These are phyloP conservation scores for Tetrax tetrax DNA, from an alignment of 2,113 vertebrate species.

Conservation along the genomic window DNA sequence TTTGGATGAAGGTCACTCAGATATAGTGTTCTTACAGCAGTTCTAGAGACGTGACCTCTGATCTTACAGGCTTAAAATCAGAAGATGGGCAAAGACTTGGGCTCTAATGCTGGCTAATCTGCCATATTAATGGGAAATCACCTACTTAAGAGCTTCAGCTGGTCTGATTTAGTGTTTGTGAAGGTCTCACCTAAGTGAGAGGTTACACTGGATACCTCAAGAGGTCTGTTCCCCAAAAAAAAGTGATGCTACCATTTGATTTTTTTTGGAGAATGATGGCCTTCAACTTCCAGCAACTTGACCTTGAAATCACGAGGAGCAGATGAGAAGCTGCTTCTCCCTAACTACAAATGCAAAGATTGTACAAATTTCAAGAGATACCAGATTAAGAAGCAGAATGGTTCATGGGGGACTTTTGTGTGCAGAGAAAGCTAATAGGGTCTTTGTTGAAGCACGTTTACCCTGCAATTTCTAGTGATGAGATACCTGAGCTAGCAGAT, in stretches of 20 bases:
- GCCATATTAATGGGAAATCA: not conserved
- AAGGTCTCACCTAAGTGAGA: not conserved
- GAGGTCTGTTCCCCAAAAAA: not conserved
- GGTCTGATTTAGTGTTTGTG: not conserved
- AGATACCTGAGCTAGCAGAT: not conserved
- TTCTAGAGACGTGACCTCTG: not conserved
- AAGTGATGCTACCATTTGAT: not conserved
- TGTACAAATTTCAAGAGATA: not conserved
- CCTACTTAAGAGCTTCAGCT: not conserved
- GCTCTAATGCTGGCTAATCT: not conserved
- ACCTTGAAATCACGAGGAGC: not conserved
- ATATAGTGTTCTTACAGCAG: not conserved
- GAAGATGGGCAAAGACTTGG: not conserved
- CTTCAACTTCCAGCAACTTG: not conserved
- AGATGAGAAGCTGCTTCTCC: not conserved
- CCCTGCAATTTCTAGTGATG: not conserved
- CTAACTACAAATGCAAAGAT: not conserved
- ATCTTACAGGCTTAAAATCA: not conserved
- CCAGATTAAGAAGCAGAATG: not conserved
- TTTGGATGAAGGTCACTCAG: conserved; percentile 47
- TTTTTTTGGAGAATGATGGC: not conserved
- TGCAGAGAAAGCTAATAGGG: not conserved
- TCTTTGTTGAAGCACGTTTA: not conserved
- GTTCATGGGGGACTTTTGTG: not conserved
- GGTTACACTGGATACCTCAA: not conserved